phyloP scores from a whole-genome alignment of 2,113 vertebrate species.

The Peromyscus leucopus region DNA sequence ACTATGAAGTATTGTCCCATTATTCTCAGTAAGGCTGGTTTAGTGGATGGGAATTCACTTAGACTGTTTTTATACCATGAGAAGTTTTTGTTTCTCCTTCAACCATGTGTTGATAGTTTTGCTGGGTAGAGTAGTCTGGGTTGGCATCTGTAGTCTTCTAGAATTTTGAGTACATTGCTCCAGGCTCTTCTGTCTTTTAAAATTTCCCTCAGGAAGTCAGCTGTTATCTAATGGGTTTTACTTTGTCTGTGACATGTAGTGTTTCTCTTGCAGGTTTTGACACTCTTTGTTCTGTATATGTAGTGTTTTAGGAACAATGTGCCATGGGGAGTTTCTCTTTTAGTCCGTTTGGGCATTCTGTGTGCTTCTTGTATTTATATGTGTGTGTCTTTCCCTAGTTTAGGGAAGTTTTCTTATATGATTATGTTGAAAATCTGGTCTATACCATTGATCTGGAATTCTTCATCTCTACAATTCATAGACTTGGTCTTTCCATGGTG shows the following conservation, averaged over 20 bases:
- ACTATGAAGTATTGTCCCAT: background rate
- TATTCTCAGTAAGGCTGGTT: no score
- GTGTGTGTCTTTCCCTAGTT: background rate
- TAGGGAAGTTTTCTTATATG: background rate
- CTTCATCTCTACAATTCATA: background rate
- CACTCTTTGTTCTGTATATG: background rate
- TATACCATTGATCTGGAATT: background rate
- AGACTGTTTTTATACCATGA: background rate
- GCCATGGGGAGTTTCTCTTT: background rate
- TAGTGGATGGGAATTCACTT: background rate
- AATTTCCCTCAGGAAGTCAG: background rate
- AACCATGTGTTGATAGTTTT: background rate
- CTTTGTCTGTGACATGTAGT: rapidly evolving
- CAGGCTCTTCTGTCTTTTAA: background rate
- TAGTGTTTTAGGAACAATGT: background rate
- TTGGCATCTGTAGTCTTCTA: background rate
- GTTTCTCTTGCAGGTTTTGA: background rate
- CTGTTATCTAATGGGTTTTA: background rate
- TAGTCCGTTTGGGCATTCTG: background rate
- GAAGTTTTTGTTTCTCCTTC: background rate
- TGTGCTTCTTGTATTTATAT: background rate
- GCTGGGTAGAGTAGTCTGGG: background rate
- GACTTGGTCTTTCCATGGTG: background rate
- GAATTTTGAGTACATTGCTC: no score
- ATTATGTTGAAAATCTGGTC: background rate